Conservation (phyloP, 2,888 invertebrate species). For the Rhorus exstirpatorius region DNA sequence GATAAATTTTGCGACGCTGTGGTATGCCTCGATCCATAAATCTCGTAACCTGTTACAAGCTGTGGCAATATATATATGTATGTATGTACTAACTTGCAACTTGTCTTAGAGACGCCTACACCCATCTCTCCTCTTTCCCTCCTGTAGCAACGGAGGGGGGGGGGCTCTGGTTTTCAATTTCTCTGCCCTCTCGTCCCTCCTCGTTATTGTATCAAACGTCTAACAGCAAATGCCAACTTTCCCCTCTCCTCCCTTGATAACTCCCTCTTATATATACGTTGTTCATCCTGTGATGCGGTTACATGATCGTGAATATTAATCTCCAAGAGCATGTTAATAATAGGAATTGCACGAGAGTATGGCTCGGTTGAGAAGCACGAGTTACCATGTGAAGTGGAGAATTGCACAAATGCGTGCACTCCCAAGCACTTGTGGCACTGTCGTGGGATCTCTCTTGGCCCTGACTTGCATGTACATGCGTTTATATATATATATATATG, state of each 20-base stretch:
- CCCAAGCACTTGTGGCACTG: slow-evolving; percentile 38
- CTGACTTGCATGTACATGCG: slow-evolving; percentile 29
- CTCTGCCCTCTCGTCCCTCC: slow-evolving; percentile 58
- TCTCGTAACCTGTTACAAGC: slow-evolving; percentile 61
- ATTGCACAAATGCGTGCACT: slow-evolving; percentile 46
- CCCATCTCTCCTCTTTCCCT: slow-evolving; percentile 41
- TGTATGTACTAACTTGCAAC: slow-evolving; percentile 44
- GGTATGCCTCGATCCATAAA: slow-evolving; percentile 56
- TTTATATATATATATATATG: not conserved
- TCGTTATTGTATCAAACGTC: slow-evolving; percentile 50
- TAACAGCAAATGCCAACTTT: slow-evolving; percentile 13
- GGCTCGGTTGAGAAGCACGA: slow-evolving; percentile 17
- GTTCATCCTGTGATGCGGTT: slow-evolving; percentile 40
- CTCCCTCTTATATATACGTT: not conserved
- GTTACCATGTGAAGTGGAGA: slow-evolving; percentile 54
- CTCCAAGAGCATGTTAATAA: slow-evolving; percentile 58
- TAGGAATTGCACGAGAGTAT: slow-evolving; percentile 50
- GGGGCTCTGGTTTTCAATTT: slow-evolving; percentile 40
- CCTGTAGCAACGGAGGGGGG: slow-evolving; percentile 8
- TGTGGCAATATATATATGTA: slow-evolving; percentile 44
- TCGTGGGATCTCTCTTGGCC: slow-evolving; percentile 60
- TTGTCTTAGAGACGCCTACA: slow-evolving; percentile 63
- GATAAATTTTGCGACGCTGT: not conserved
- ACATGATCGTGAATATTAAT: slow-evolving; percentile 62
- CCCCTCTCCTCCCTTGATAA: not conserved